phyloP scores from a whole-genome alignment of 2,113 vertebrate species.

The Rhagologus leucostigma region DNA sequence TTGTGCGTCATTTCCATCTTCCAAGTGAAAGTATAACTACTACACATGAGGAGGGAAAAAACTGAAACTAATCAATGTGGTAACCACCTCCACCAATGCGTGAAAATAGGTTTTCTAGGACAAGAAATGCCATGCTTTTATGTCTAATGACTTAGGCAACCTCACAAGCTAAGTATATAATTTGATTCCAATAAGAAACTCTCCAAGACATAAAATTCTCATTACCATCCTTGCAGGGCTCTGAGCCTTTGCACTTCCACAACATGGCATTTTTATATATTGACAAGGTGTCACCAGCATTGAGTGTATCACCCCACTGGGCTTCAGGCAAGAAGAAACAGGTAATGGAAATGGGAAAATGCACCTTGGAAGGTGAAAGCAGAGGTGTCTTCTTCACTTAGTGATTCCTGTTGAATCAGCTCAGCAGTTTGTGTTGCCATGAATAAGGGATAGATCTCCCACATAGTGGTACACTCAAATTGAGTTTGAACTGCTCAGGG shows the following conservation, averaged over 20 bases:
- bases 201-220: conserved; percentile 26
- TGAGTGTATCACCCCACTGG: background rate
- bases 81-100: background rate
- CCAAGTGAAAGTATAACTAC: background rate
- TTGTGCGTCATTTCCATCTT: background rate
- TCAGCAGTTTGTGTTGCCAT: background rate
- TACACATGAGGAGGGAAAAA: background rate
- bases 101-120: background rate
- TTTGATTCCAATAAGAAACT: conserved; percentile 27
- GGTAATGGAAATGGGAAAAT: background rate
- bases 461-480: background rate
- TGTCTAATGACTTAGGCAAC: background rate
- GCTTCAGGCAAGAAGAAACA: background rate
- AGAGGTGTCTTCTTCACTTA: background rate
- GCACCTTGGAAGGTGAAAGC: background rate
- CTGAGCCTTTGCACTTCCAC: background rate
- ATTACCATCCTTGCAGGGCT: background rate
- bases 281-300: conserved; percentile 18
- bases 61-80: background rate
- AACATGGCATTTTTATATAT: background rate
- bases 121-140: background rate
- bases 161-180: conserved; percentile 15
- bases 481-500: background rate
- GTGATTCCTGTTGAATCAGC: background rate
- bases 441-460: background rate